phyloP scores from a whole-genome alignment of 2,113 vertebrate species.

The Globicephala melas region DNA sequence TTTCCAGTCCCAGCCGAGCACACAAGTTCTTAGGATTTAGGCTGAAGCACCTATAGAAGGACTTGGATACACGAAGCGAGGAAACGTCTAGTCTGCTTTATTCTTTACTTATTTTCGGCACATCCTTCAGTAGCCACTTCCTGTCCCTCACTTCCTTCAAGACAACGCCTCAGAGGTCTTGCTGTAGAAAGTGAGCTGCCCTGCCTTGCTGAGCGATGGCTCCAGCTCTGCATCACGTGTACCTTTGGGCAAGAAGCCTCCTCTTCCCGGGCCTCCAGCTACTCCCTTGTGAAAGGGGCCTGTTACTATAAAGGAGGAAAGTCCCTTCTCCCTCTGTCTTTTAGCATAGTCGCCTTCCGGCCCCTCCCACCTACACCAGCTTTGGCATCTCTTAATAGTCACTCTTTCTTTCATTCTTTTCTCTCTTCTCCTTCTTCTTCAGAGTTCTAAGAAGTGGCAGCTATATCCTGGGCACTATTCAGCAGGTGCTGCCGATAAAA shows the following conservation, averaged over 20 bases:
- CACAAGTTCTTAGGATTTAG: fast-evolving
- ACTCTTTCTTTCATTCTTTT: neutral
- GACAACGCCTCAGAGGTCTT: neutral
- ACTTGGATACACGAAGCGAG: neutral
- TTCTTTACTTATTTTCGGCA: neutral
- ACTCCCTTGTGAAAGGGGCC: neutral
- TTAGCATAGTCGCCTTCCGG: neutral
- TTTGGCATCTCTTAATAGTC: neutral
- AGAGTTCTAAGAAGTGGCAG: neutral
- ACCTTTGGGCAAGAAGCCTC: neutral
- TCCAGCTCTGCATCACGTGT: neutral
- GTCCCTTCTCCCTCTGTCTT: neutral
- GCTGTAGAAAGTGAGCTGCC: neutral
- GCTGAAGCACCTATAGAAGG: neutral
- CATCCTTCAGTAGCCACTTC: neutral
- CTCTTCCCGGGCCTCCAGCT: neutral
- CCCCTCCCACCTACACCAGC: neutral
- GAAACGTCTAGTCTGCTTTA: too few species aligned
- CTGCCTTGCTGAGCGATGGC: too few species aligned
- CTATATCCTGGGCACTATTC: neutral
- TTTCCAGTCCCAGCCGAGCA: neutral
- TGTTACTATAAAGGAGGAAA: neutral
- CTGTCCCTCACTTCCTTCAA: neutral
- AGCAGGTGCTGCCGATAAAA: neutral
- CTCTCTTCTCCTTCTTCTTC: neutral